These are phyloP conservation scores for Plagodis dolabraria DNA, from an alignment of 2,888 invertebrate genomes.

Conservation along the genomic window DNA sequence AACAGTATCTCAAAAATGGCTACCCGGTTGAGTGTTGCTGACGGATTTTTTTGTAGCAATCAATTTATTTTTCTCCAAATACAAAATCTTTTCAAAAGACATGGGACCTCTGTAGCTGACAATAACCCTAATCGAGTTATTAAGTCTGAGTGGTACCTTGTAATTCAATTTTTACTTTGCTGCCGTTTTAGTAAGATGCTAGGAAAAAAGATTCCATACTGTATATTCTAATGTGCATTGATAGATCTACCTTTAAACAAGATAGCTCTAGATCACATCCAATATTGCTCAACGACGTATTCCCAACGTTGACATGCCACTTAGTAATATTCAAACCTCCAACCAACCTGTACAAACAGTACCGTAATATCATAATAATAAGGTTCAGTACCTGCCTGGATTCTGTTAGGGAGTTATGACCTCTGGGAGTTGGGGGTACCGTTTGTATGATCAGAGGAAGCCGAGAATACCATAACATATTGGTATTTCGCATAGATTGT, in stretches of 20 bases:
- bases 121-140: too few species aligned
- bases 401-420: slow-evolving; percentile 8
- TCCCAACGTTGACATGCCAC: slow-evolving; percentile 23
- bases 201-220: not conserved
- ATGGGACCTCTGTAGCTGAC: too few species aligned
- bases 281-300: slow-evolving; percentile 20
- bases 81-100: too few species aligned
- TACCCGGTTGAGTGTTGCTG: too few species aligned
- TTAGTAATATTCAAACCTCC: slow-evolving; percentile 12
- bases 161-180: too few species aligned
- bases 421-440: slow-evolving; percentile 13
- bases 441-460: slow-evolving; percentile 52
- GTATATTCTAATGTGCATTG: not conserved
- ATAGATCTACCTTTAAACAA: slow-evolving; percentile 4
- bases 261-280: slow-evolving; percentile 15
- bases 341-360: not conserved
- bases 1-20: too few species aligned
- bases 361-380: not conserved
- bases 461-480: slow-evolving; percentile 64
- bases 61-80: too few species aligned
- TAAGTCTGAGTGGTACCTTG: too few species aligned
- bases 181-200: not conserved
- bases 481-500: slow-evolving; percentile 65
- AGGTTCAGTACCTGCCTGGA: slow-evolving; percentile 5
- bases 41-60: too few species aligned